A percentile compares a stretch with the other conserved stretches of the same genome.
Evolutionary conservation across 2,888 invertebrate genomes (phyloP).

Genomic region (Watsonalla cultraria): DNA sequence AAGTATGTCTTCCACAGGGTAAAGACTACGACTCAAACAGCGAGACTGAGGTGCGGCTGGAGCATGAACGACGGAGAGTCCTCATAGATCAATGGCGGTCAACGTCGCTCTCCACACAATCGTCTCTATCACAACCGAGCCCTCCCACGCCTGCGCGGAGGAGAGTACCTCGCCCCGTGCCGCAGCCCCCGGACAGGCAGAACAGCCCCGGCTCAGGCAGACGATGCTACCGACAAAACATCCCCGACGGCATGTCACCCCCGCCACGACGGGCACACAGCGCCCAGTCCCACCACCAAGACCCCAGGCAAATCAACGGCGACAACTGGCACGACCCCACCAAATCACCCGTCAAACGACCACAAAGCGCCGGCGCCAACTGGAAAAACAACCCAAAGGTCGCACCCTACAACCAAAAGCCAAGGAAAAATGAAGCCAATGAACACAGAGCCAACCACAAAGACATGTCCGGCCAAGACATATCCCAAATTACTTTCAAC

Average conservation of each 20-base stretch:
- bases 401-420: constrained; percentile 59
- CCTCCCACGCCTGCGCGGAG: constrained; percentile 62
- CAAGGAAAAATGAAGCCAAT: constrained; percentile 57
- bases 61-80: constrained; percentile 82
- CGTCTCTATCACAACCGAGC: constrained; percentile 52
- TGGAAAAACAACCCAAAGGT: constrained; percentile 72
- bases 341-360: constrained; percentile 67
- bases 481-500: constrained; percentile 70
- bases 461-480: constrained; percentile 50
- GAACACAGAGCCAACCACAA: constrained; percentile 51
- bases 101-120: constrained; percentile 78
- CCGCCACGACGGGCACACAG: constrained; percentile 59
- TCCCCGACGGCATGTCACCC: constrained; percentile 65
- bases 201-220: constrained; percentile 56
- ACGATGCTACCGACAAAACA: constrained; percentile 55
- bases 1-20: constrained; percentile 76
- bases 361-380: constrained; percentile 63
- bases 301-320: constrained; percentile 54
- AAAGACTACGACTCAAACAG: constrained; percentile 89
- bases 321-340: constrained; percentile 65
- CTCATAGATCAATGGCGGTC: constrained; percentile 88
- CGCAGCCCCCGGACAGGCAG: constrained; percentile 58
- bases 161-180: constrained; percentile 48
- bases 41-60: constrained; percentile 85
- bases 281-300: constrained; percentile 58